Percentiles rank a stretch among this genome's conserved stretches.
These are phyloP conservation scores for Brachionus angularis DNA, from an alignment of 1,140 invertebrate genomes.

Conservation along the genomic window DNA sequence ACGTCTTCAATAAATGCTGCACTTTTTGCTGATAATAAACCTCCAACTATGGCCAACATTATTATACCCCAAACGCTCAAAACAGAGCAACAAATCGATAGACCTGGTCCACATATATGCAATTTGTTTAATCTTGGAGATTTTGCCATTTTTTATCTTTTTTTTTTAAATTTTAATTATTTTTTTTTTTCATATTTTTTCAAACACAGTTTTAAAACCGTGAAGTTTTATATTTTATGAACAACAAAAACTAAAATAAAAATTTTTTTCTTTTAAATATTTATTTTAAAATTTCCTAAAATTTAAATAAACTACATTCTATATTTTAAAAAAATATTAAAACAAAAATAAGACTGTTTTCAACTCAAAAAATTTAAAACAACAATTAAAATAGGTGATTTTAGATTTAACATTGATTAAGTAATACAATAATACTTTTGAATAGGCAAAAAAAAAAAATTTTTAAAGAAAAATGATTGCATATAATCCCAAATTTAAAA, in stretches of 20 bases:
- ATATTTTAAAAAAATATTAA: slow-evolving; percentile 1
- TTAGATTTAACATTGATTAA: too few species aligned
- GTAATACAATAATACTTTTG: too few species aligned
- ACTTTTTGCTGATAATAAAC: slow-evolving; percentile 11
- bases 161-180: not conserved
- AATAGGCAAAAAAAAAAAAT: too few species aligned
- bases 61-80: slow-evolving; percentile 44
- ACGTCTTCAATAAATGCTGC: slow-evolving; percentile 42
- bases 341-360: too few species aligned
- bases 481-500: too few species aligned
- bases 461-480: too few species aligned
- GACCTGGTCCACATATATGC: slow-evolving; percentile 30
- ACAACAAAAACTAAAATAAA: slow-evolving; percentile 12
- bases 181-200: too few species aligned
- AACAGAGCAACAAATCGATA: slow-evolving; percentile 35
- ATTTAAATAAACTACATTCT: not conserved
- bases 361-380: too few species aligned
- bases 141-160: slow-evolving; percentile 16
- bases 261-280: slow-evolving; percentile 11
- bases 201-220: too few species aligned
- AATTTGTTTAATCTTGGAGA: slow-evolving; percentile 16
- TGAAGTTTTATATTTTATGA: not conserved
- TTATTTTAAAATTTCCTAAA: not conserved
- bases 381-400: too few species aligned
- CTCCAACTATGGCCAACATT: slow-evolving; percentile 41